Evolutionary conservation across 1,140 invertebrate genomes (phyloP), one percentile per base, ranked within the genome.

Genomic region (Drosophila ercepeae): DNA sequence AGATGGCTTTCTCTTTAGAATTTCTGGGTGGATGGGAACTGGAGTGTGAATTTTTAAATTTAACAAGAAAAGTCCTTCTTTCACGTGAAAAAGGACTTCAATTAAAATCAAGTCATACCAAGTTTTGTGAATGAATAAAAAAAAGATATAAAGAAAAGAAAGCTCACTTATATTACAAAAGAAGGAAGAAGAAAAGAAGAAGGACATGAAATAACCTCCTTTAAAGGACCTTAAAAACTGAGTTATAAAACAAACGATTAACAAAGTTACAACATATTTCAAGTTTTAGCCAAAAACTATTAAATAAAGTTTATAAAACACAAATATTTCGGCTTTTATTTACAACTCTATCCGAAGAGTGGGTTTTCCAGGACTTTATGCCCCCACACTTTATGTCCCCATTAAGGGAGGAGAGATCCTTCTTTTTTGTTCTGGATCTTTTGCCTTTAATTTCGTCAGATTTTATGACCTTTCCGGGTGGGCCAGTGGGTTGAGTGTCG

Each of bases 401-500:
- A 46, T 46, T 29, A 57, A 46, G 18, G 3, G 21, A 18, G 14
- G 9, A 18, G n/a, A 8, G 39, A 18, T 23, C 19, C 11, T n/a
- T 45, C 13, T 9, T 32, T 18, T 19, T 34, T 1, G n/a, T 14
- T 46, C 42, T 46, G 4, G 9, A 63, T 49, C 34, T 39, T 36
- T 50, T 45, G 27, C n/a, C 29, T 67, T 70, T 42, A 42, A 67
- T 53, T 60, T 64, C 34, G 6, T 27, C 27, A 53, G 54, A 51
- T 70, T 79, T 75, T 36, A 52, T 71, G 49, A 55, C 57, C 63
- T 65, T 9, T 67, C 27, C n/a, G 45, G 36, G 21, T 53, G 19
- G 6, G 16, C 7, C 16, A 16, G 39, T 42, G 39, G 39, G 39
- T 9, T 9, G 14, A 18, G 16, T 16, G 18, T 42, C 4, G 29